Evolutionary conservation across 2,888 invertebrate species (phyloP).

Genomic region (Eudasyphora cyanicolor): DNA sequence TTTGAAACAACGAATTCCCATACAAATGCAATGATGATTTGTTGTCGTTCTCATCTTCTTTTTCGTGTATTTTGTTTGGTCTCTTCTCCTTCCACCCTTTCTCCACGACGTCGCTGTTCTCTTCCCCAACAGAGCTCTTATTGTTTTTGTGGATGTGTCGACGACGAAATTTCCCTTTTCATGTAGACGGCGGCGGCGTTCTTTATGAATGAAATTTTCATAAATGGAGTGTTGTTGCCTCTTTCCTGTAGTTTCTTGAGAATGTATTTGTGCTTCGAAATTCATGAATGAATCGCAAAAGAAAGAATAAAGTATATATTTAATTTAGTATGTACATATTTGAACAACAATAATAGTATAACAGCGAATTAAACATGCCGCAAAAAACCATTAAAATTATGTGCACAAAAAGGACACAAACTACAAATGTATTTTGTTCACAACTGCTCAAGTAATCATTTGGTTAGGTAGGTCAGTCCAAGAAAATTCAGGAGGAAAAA

Average conservation of each 20-base stretch:
- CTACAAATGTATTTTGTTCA: too few relatives aligned
- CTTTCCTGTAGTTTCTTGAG: neutral
- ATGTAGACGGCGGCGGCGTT: slow-evolving; percentile 13
- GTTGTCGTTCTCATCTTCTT: slow-evolving; percentile 17
- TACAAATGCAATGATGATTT: slow-evolving; percentile 56
- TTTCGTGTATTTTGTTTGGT: slow-evolving; percentile 39
- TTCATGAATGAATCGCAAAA: neutral
- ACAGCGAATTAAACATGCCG: too few relatives aligned
- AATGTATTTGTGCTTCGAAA: neutral
- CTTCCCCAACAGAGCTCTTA: slow-evolving; percentile 1
- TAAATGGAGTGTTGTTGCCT: neutral
- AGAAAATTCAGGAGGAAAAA: too few relatives aligned
- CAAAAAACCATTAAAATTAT: too few relatives aligned
- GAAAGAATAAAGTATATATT: too few relatives aligned
- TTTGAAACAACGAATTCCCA: slow-evolving; percentile 65
- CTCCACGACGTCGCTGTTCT: neutral
- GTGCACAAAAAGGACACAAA: too few relatives aligned
- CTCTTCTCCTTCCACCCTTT: neutral
- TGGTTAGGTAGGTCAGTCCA: too few relatives aligned
- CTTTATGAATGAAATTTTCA: slow-evolving; percentile 60
- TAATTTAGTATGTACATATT: too few relatives aligned
- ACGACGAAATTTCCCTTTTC: slow-evolving; percentile 36
- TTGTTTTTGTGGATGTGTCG: slow-evolving; percentile 5
- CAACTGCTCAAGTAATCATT: too few relatives aligned
- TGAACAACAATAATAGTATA: too few relatives aligned